These are phyloP conservation scores for Idaea aversata DNA, from an alignment of 2,888 invertebrate species.

Conservation along the genomic window DNA sequence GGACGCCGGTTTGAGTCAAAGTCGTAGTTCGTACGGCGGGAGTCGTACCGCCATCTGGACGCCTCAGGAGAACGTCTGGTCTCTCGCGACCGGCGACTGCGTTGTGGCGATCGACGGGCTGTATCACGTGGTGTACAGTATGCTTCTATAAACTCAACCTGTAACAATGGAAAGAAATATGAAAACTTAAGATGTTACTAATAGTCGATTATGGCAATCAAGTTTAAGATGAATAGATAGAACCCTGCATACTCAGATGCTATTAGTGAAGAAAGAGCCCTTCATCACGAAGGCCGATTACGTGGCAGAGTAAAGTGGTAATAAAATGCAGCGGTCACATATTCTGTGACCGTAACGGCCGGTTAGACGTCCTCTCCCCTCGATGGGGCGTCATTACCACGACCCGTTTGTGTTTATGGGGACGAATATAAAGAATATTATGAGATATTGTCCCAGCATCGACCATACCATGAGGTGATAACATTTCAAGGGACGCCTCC, in stretches of 20 bases:
- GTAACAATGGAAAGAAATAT: constrained; percentile 54
- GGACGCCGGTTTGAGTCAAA: constrained; percentile 65
- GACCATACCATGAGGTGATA: constrained; percentile 74
- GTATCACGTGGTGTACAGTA: constrained; percentile 88
- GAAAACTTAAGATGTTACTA: constrained; percentile 10
- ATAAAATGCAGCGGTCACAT: constrained; percentile 81
- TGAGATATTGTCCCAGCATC: constrained; percentile 74
- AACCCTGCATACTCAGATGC: constrained; percentile 51
- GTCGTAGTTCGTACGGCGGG: constrained; percentile 68
- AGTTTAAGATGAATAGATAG: constrained; percentile 22
- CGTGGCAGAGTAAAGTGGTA: constrained; percentile 79
- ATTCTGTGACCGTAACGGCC: constrained; percentile 74
- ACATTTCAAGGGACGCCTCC: constrained; percentile 56
- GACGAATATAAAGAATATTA: constrained; percentile 78
- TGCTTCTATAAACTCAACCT: constrained; percentile 87
- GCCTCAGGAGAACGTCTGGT: constrained; percentile 69
- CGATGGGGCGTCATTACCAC: constrained; percentile 71
- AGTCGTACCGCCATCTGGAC: constrained; percentile 72
- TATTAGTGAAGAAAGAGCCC: constrained; percentile 69
- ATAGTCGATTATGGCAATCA: constrained; percentile 7
- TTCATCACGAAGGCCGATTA: constrained; percentile 78
- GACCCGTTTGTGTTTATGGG: constrained; percentile 77
- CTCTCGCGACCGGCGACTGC: constrained; percentile 68
- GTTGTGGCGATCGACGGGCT: constrained; percentile 70
- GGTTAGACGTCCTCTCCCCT: constrained; percentile 71